Evolutionary conservation across 2,113 vertebrate species (phyloP).

Genomic region (Psilopsiagon aurifrons): DNA sequence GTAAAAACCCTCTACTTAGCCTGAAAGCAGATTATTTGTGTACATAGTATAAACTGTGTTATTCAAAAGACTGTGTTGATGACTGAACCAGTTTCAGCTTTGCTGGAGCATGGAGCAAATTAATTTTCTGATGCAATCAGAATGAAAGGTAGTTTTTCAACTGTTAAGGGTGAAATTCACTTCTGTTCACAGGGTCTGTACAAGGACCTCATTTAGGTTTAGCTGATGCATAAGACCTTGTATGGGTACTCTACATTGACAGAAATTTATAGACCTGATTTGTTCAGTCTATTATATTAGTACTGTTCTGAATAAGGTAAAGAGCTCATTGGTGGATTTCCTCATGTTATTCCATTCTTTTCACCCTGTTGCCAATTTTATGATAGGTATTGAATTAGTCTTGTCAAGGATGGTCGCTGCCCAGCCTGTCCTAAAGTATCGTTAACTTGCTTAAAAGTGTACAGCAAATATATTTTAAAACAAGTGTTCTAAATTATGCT

Average conservation of each 20-base stretch:
- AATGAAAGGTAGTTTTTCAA: slow-evolving; percentile 36
- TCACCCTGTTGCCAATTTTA: not conserved
- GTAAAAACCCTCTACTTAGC: not conserved
- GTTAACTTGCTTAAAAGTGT: not conserved
- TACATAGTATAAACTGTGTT: not conserved
- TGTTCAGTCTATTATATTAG: slow-evolving; percentile 10
- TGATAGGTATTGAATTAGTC: not conserved
- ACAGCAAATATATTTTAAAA: not conserved
- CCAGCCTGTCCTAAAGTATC: not conserved
- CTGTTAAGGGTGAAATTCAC: not conserved
- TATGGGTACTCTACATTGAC: not conserved
- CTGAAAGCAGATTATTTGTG: not conserved
- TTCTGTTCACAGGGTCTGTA: slow-evolving; percentile 11
- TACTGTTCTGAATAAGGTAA: not conserved
- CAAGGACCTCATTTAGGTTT: slow-evolving; percentile 35
- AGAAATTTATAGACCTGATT: slow-evolving; percentile 48
- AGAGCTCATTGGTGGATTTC: not conserved
- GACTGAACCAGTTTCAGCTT: not conserved
- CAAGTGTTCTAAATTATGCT: not conserved
- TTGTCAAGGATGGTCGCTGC: not conserved
- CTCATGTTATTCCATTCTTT: not conserved
- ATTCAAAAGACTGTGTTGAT: not conserved
- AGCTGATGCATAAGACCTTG: slow-evolving; percentile 37
- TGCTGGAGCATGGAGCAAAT: not conserved
- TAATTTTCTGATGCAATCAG: slow-evolving; percentile 49